A percentile compares a stretch with the other conserved stretches of the same genome.
Evolutionary conservation across 2,113 vertebrate genomes (phyloP).

Genomic region (Rhinolophus sinicus): DNA sequence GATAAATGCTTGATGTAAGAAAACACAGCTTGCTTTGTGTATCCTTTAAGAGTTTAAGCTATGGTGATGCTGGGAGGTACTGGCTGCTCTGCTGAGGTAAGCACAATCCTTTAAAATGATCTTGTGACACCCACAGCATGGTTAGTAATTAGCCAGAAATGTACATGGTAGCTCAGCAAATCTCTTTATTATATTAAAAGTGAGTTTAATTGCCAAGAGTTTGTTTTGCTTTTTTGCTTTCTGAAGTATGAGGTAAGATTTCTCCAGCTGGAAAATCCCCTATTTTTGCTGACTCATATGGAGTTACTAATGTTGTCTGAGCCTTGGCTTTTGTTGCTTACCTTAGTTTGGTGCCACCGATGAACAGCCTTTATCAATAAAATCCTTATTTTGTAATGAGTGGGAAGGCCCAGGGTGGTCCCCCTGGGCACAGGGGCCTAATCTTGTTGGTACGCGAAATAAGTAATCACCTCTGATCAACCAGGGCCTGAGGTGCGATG

Average conservation of each 20-base stretch:
- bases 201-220: slow-evolving; percentile 75
- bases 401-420: neutral
- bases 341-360: slow-evolving; percentile 49
- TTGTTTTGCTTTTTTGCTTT: slow-evolving; percentile 72
- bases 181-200: slow-evolving; percentile 69
- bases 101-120: slow-evolving; percentile 68
- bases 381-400: slow-evolving; percentile 54
- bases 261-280: slow-evolving; percentile 82
- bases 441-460: neutral
- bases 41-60: slow-evolving; percentile 45
- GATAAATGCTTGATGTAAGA: slow-evolving; percentile 71
- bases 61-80: neutral
- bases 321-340: slow-evolving; percentile 59
- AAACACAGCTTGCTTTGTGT: slow-evolving; percentile 74
- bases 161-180: slow-evolving; percentile 74
- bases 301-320: slow-evolving; percentile 70
- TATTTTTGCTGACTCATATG: slow-evolving; percentile 77
- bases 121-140: slow-evolving; percentile 59
- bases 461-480: neutral
- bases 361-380: slow-evolving; percentile 67
- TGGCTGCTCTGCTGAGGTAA: slow-evolving; percentile 66
- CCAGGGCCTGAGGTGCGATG: neutral
- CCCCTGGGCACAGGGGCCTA: neutral
- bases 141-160: slow-evolving; percentile 77
- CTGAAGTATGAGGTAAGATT: slow-evolving; percentile 79